phyloP scores from a whole-genome alignment of 2,888 invertebrate species.

The Hermodice carunculata region DNA sequence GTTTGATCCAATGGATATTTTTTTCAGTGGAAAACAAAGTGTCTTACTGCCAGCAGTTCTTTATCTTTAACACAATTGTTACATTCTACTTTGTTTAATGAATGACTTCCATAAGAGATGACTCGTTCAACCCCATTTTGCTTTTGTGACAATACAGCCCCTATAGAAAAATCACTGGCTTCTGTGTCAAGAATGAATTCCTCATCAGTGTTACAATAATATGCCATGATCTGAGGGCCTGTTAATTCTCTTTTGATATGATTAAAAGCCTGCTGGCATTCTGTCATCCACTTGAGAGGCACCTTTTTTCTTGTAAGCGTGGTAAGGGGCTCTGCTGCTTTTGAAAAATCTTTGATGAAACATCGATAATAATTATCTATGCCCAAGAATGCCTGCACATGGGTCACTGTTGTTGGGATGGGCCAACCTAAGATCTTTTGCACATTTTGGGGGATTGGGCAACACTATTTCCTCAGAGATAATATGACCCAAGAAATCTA shows the following conservation, averaged over 20 bases:
- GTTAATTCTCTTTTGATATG: constrained; percentile 5
- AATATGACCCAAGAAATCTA: constrained; percentile 25
- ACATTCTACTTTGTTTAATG: background rate
- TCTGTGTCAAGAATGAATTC: constrained; percentile 14
- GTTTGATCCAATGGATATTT: constrained; percentile 1
- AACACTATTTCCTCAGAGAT: constrained; percentile 2
- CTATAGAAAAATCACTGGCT: constrained; percentile 12
- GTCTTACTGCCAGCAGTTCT: constrained; percentile 20
- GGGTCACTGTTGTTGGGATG: background rate
- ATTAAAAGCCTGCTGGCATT: constrained; percentile 4
- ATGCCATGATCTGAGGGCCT: constrained; percentile 23
- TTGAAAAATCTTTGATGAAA: constrained; percentile 17
- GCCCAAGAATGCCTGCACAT: constrained; percentile 14
- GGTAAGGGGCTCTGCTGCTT: constrained; percentile 1
- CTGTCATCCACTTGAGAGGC: constrained; percentile 17
- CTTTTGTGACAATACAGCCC: constrained; percentile 15
- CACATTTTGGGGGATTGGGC: constrained; percentile 13
- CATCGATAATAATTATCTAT: constrained; percentile 18
- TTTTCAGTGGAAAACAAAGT: background rate
- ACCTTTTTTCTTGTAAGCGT: background rate
- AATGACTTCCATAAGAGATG: constrained; percentile 12
- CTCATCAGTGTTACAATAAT: background rate
- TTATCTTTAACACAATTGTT: constrained; percentile 18
- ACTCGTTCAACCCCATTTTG: constrained; percentile 11
- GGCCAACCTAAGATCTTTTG: constrained; percentile 1